Conservation (phyloP, 1,140 invertebrate species). For the Marisa cornuarietis region DNA sequence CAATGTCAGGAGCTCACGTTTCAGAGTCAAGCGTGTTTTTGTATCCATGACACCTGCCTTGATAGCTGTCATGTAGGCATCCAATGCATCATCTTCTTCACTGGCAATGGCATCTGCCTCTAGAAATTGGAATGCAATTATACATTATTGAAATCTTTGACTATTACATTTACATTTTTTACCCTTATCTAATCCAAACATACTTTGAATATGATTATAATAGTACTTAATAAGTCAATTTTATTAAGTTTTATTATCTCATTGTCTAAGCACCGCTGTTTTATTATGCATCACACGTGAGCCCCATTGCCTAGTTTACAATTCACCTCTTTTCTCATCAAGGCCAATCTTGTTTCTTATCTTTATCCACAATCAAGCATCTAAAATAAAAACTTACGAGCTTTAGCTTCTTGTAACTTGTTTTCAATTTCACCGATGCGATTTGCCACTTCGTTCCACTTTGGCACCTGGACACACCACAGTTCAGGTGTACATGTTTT, state of each 20-base stretch:
- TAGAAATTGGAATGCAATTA: conserved; percentile 1
- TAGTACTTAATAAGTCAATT: too few relatives aligned
- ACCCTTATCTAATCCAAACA: too few relatives aligned
- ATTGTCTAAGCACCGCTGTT: too few relatives aligned
- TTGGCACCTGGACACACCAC: conserved; percentile 70
- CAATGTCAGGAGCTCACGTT: conserved; percentile 74
- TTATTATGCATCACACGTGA: too few relatives aligned
- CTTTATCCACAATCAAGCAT: not conserved
- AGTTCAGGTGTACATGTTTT: too few relatives aligned
- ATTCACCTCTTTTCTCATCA: too few relatives aligned
- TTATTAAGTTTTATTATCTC: too few relatives aligned
- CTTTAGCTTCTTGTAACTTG: conserved; percentile 69
- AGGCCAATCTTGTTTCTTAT: not conserved
- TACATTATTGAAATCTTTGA: too few relatives aligned
- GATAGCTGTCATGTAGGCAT: conserved; percentile 66
- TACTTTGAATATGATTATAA: too few relatives aligned
- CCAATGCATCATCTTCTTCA: conserved; percentile 63
- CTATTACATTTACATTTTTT: too few relatives aligned
- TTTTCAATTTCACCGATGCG: conserved; percentile 73
- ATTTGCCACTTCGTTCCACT: conserved; percentile 72
- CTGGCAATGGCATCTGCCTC: conserved; percentile 48
- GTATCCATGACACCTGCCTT: conserved; percentile 64
- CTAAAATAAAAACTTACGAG: conserved; percentile 35
- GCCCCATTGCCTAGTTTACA: too few relatives aligned
- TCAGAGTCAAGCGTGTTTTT: conserved; percentile 62